Evolutionary conservation across 2,888 invertebrate genomes (phyloP).

Genomic region (Troides oblongomaculatus): DNA sequence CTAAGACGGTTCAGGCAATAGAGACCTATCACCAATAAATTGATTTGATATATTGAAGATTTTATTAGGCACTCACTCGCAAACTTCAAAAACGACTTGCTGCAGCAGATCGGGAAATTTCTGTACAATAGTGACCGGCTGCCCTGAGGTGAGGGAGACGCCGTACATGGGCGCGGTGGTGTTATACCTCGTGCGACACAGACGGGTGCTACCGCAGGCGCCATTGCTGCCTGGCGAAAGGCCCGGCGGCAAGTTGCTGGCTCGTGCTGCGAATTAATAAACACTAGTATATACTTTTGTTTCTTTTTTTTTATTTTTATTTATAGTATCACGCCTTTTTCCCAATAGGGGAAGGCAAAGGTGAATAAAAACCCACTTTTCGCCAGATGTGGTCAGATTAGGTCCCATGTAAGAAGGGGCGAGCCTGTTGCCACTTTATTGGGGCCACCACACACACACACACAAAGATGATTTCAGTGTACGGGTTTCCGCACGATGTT

Average conservation of each 20-base stretch:
- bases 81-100: slow-evolving; percentile 95
- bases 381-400: no score
- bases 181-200: slow-evolving; percentile 94
- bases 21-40: no score
- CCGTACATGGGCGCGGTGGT: slow-evolving; percentile 97
- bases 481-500: no score
- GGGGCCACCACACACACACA: no score
- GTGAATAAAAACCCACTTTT: no score
- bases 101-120: slow-evolving; percentile 95
- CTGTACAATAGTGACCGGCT: slow-evolving; percentile 95
- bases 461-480: no score
- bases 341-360: no score
- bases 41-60: not conserved
- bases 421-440: no score
- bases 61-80: slow-evolving; percentile 85
- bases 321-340: no score
- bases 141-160: slow-evolving; percentile 94
- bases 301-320: no score
- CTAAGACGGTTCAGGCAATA: no score
- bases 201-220: slow-evolving; percentile 83
- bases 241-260: slow-evolving; percentile 51
- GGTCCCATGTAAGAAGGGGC: no score
- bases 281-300: not conserved
- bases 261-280: slow-evolving; percentile 51
- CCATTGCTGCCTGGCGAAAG: slow-evolving; percentile 43